Percentiles rank a stretch among this genome's conserved stretches.
These are phyloP conservation scores for Caenorhabditis sp. DNA, from an alignment of 2,888 invertebrate species.

Conservation along the genomic window DNA sequence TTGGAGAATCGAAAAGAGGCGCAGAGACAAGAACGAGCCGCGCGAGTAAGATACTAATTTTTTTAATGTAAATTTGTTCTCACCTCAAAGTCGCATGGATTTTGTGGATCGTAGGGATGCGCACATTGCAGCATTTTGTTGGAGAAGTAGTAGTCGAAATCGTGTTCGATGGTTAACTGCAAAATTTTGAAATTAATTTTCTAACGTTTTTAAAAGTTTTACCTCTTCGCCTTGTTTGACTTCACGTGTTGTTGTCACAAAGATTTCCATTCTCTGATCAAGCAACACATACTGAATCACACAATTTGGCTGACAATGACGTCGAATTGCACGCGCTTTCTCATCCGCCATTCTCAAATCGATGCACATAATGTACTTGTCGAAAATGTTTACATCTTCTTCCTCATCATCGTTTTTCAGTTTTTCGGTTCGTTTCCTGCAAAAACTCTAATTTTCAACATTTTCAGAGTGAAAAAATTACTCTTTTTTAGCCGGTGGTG, in stretches of 20 bases:
- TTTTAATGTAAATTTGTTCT: neutral
- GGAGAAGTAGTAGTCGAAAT: slow-evolving; percentile 17
- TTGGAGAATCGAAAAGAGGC: slow-evolving; percentile 17
- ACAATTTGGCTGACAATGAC: slow-evolving; percentile 15
- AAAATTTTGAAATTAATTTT: slow-evolving; percentile 1
- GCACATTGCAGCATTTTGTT: slow-evolving; percentile 10
- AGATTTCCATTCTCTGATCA: slow-evolving; percentile 22
- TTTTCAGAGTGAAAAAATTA: slow-evolving; percentile 4
- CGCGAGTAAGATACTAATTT: slow-evolving; percentile 12
- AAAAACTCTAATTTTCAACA: too few relatives aligned
- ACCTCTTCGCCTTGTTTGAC: slow-evolving; percentile 13
- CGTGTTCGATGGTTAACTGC: slow-evolving; percentile 14
- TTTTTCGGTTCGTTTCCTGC: too few relatives aligned
- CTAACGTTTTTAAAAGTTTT: neutral
- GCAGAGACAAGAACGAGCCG: slow-evolving; percentile 18
- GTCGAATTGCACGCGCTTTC: slow-evolving; percentile 13
- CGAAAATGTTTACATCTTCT: slow-evolving; percentile 6
- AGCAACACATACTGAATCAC: slow-evolving; percentile 15
- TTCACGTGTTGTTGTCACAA: slow-evolving; percentile 2
- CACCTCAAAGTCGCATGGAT: slow-evolving; percentile 11
- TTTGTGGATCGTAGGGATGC: slow-evolving; percentile 5
- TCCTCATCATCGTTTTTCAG: slow-evolving; percentile 9
- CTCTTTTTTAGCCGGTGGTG: neutral
- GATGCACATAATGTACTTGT: slow-evolving; percentile 23
- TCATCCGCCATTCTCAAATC: slow-evolving; percentile 9